Evolutionary conservation across 2,113 vertebrate genomes (phyloP), one percentile per base, ranked within the genome.

Genomic region (Cheilinus undulatus): DNA sequence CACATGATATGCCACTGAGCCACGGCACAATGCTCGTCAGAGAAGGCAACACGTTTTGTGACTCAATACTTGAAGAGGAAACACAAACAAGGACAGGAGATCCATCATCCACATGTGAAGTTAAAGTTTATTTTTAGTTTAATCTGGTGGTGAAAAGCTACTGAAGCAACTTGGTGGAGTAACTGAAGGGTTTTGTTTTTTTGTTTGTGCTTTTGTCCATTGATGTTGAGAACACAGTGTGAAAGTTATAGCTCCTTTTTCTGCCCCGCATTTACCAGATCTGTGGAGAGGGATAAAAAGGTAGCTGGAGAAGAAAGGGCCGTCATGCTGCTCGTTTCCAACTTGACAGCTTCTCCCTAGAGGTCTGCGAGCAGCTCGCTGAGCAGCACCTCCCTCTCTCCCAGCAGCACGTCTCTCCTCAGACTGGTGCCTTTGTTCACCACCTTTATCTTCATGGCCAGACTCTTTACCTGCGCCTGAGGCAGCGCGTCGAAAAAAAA

Each of bases 341-440:
- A 58, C 58, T 64, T 84, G 83, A 80, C 80, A 84, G 69, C 26
- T 17, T 38, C 60, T 82, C 51, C 72, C 84, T 94, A 93, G 72
- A 87, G 78, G 36, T 77, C 87, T 9, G 96, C 85, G 1, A 99
- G 93, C 76, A 99, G 93, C 52, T 95, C 56, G 1, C 95, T 94
- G 64, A 99, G 93, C 2, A 95, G 93, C 70, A 99, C 91, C 92
- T 98, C 96, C 75, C 95, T 93, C 76, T 99, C 98, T 0, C 97
- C 98, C 0, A 99, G 94, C 75, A 98, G 89, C 3, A 95, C 94
- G 78, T 99, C 95, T 83, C 97, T 92, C 93, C 96, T 98, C 62
- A 99, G 94, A 83, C 96, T 97, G 87, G 97, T 95, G 26, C 97
- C 97, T 79, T 98, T 99, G 93, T 99, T 99, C 43, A 99, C 95